phyloP scores from a whole-genome alignment of 2,888 invertebrate species.

The Acrocyrtus sp. region DNA sequence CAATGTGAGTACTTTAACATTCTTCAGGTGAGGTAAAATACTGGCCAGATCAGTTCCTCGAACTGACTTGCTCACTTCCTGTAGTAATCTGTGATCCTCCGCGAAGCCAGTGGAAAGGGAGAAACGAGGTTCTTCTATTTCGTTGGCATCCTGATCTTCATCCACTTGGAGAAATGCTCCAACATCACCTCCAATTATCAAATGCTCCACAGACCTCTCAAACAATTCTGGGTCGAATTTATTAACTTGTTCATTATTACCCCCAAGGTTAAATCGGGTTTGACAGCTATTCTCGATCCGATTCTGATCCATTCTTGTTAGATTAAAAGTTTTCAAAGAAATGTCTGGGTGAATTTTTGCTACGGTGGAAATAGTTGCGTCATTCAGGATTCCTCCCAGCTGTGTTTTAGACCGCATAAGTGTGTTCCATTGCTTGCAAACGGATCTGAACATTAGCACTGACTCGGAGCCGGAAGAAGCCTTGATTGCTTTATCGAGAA shows the following conservation, averaged over 20 bases:
- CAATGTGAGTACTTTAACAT: conserved; percentile 13
- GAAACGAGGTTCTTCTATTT: background rate
- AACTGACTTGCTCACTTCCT: background rate
- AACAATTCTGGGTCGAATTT: conserved; percentile 11
- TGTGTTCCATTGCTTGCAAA: conserved; percentile 24
- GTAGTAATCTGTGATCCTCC: background rate
- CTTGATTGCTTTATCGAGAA: background rate
- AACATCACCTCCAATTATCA: conserved; percentile 34
- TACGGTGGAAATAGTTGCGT: background rate
- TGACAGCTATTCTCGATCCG: background rate
- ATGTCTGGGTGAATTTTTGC: background rate
- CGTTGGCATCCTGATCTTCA: too few species aligned
- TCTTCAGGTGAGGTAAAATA: background rate
- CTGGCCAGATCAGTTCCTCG: conserved; percentile 4
- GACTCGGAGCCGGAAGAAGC: background rate
- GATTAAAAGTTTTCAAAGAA: background rate
- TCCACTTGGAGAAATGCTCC: conserved; percentile 1
- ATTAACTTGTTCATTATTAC: too few species aligned
- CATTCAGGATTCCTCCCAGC: background rate
- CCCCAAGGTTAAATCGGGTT: background rate
- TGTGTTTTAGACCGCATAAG: background rate
- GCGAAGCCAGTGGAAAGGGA: conserved; percentile 28
- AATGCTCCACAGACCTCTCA: conserved; percentile 11
- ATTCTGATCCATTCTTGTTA: background rate
- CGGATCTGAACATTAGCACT: background rate